Conservation (phyloP, 2,888 invertebrate genomes). For the Stenichneumon culpator region DNA sequence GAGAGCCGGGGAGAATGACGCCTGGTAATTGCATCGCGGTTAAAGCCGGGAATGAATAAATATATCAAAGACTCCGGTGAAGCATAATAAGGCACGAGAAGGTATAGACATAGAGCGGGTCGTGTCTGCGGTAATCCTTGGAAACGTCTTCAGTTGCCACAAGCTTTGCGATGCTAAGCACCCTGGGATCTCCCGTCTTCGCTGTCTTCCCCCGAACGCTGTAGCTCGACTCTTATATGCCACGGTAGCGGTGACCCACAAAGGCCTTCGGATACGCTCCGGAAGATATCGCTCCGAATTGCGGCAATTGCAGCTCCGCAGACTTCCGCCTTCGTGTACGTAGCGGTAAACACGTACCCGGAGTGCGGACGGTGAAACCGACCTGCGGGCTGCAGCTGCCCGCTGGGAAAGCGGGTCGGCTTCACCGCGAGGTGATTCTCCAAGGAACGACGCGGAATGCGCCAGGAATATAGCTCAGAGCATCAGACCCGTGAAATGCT, state of each 20-base stretch:
- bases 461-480: neutral
- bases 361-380: constrained; percentile 26
- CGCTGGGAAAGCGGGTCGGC: constrained; percentile 5
- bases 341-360: constrained; percentile 7
- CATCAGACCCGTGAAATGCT: constrained; percentile 20
- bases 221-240: constrained; percentile 45
- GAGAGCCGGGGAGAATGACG: neutral
- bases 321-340: neutral
- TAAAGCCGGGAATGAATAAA: constrained; percentile 56
- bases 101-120: constrained; percentile 38
- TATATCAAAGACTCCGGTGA: constrained; percentile 36
- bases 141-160: constrained; percentile 68
- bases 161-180: constrained; percentile 74
- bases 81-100: constrained; percentile 32
- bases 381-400: constrained; percentile 23
- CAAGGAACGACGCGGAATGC: neutral
- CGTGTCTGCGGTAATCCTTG: constrained; percentile 72
- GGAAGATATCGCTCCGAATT: constrained; percentile 48
- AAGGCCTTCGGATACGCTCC: constrained; percentile 66
- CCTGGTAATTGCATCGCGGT: constrained; percentile 53
- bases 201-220: constrained; percentile 2
- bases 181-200: constrained; percentile 35
- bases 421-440: neutral
- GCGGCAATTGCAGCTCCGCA: constrained; percentile 34
- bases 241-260: constrained; percentile 72